phyloP scores from a whole-genome alignment of 2,888 invertebrate species.

The Serripes groenlandicus region DNA sequence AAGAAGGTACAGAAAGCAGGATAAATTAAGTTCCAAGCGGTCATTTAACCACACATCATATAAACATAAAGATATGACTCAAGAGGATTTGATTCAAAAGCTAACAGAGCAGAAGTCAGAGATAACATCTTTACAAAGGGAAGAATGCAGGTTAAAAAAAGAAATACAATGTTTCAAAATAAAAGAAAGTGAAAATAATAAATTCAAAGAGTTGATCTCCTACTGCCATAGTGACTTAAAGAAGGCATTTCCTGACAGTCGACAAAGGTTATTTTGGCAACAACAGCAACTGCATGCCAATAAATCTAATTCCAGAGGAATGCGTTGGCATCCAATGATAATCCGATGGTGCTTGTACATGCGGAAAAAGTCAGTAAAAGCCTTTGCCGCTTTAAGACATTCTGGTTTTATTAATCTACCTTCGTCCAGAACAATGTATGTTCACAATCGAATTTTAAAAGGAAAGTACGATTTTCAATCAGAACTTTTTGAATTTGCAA shows the following conservation, averaged over 20 bases:
- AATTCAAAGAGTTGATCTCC: slow-evolving; percentile 1
- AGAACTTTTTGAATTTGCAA: slow-evolving; percentile 38
- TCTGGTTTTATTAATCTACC: slow-evolving; percentile 50
- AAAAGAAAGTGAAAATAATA: neutral
- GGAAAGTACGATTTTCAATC: slow-evolving; percentile 31
- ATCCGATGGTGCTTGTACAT: slow-evolving; percentile 49
- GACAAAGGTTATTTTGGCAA: slow-evolving; percentile 9
- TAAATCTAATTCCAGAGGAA: neutral
- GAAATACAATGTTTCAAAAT: neutral
- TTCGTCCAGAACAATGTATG: slow-evolving; percentile 50
- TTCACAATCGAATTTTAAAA: slow-evolving; percentile 45
- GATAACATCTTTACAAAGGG: neutral
- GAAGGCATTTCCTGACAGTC: neutral
- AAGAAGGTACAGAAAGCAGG: too few relatives aligned
- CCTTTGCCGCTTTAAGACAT: slow-evolving; percentile 30
- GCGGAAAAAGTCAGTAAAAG: slow-evolving; percentile 21
- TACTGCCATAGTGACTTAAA: neutral
- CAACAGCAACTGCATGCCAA: slow-evolving; percentile 5
- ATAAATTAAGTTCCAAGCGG: too few relatives aligned
- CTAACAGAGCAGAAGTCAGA: neutral
- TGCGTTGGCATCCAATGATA: slow-evolving; percentile 53
- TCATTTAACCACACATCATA: neutral
- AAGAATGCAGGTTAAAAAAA: neutral
- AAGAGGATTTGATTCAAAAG: neutral
- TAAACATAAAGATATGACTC: neutral